Evolutionary conservation across 2,113 vertebrate genomes (phyloP), one percentile per base, ranked within the genome.

Genomic region (Mungos mungo): DNA sequence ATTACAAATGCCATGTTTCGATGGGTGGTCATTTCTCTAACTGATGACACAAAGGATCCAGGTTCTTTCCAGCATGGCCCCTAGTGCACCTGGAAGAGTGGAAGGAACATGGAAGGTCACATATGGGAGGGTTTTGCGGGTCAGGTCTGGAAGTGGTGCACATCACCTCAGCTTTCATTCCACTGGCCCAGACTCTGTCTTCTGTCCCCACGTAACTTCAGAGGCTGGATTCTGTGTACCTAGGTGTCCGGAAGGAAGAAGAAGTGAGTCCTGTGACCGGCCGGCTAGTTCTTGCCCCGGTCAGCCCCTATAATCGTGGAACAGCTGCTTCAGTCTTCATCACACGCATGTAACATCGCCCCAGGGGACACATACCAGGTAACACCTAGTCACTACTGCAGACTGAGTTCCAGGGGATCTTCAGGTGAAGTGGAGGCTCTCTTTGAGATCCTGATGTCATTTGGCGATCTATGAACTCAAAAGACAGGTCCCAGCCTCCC

Each of bases 191-290:
- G 16, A 52, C 31, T 57, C n/a, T 5, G 66, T 8, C 29, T 2
- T 14, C 0, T 11, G 57, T 33, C 60, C 27, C 52, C 18, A 2
- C 0, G 0, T 9, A 13, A 6, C 50, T 18, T 57, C 8, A 0
- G 16, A 81, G 68, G 18, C 50, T 33, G 76, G 68, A 8, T 45
- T 21, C 60, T 79, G 11, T n/a, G 10, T 15, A 12, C 11, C 45
- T 15, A 31, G 2, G 11, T 81, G 16, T 19, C 47, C 2, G 5
- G 65, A 35, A 47, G 45, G 57, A 52, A 14, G 80, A 88, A 60
- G 74, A 63, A 65, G 38, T 35, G 80, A 63, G 15, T 45, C 29
- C 21, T 84, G 50, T 52, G 82, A 33, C 25, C 1, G 10, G 33
- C 31, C 18, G 7, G 65, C 19, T 52, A 60, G 12, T 19, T 76